Evolutionary conservation across 2,888 invertebrate species (phyloP).

Genomic region (Apamea crenata): DNA sequence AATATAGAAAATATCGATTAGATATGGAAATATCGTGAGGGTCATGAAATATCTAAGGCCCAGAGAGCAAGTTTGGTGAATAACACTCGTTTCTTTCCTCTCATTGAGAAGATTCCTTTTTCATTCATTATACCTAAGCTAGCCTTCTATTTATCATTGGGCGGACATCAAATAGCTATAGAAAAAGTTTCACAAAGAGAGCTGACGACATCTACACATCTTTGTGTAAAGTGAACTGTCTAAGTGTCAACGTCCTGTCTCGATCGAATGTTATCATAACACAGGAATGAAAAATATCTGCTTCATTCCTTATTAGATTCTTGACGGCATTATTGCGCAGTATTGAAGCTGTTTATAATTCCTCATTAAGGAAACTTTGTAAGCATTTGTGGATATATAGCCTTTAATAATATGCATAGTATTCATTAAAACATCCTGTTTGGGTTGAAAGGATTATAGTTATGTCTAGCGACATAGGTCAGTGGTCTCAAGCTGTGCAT

Average conservation of each 20-base stretch:
- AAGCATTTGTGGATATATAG: slow-evolving; percentile 39
- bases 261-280: slow-evolving; percentile 45
- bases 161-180: neutral
- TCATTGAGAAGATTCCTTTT: neutral
- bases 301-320: neutral
- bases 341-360: slow-evolving; percentile 14
- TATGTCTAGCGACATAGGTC: slow-evolving; percentile 37
- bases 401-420: slow-evolving; percentile 33
- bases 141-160: neutral
- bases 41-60: neutral
- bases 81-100: too few species aligned
- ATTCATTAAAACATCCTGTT: slow-evolving; percentile 51
- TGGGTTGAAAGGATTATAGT: slow-evolving; percentile 24
- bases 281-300: slow-evolving; percentile 19
- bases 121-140: neutral
- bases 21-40: neutral
- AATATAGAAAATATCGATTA: neutral
- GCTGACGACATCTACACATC: neutral
- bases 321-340: neutral
- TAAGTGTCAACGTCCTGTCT: slow-evolving; percentile 29
- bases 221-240: slow-evolving; percentile 23
- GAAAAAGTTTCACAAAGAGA: slow-evolving; percentile 18
- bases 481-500: slow-evolving; percentile 7
- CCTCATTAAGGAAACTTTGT: slow-evolving; percentile 38
- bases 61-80: neutral